Conservation (phyloP, 2,797 vertebrate species). For the Graptemys geographica region DNA sequence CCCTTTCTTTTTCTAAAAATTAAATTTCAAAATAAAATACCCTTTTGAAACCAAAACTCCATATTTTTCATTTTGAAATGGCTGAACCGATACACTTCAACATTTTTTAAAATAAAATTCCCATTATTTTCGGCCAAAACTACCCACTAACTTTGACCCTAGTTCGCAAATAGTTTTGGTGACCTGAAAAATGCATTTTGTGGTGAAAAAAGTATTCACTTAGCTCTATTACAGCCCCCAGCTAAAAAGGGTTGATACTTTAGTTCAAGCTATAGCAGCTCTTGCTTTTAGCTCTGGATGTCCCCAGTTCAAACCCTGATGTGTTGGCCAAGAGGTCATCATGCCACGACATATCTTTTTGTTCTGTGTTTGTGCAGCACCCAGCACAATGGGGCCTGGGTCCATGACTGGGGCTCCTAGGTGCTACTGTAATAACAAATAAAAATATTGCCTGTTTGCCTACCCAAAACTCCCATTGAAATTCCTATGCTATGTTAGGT, state of each 20-base stretch:
- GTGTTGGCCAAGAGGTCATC: not conserved
- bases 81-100: not conserved
- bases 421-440: not conserved
- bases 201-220: not conserved
- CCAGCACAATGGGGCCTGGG: accelerated
- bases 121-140: not conserved
- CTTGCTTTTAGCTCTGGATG: too few species aligned
- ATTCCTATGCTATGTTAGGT: not conserved
- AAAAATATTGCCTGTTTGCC: not conserved
- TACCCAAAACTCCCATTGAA: not conserved
- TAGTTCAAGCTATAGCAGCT: too few species aligned
- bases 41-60: too few species aligned
- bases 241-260: not conserved
- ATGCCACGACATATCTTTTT: not conserved
- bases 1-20: too few species aligned
- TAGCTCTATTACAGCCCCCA: not conserved
- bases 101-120: not conserved
- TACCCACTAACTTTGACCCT: not conserved
- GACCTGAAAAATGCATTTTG: not conserved
- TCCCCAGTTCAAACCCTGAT: not conserved
- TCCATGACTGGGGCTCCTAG: not conserved
- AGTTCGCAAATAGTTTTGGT: not conserved
- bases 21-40: too few species aligned
- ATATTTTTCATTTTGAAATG: not conserved
- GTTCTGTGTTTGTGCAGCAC: not conserved